Evolutionary conservation across 2,113 vertebrate genomes (phyloP), one percentile per base, ranked within the genome.

Genomic region (Perognathus longimembris): DNA sequence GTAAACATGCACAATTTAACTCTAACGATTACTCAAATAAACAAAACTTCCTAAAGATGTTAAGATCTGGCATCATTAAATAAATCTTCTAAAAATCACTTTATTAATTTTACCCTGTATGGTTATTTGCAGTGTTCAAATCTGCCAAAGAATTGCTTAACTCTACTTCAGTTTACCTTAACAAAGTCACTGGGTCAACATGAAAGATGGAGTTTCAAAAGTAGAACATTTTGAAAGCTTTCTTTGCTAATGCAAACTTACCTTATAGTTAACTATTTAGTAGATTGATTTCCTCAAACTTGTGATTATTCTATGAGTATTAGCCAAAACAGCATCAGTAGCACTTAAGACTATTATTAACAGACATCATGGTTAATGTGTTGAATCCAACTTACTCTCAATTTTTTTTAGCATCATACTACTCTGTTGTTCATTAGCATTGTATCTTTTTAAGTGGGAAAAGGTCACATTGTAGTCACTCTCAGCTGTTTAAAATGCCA

Each of bases 241-340:
- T 94, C 91, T 94, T 95, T 96, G 91, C 91, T 92, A 87, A 96
- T 86, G 95, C 89, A 97, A 97, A 96, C 94, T 94, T 87, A 93
- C 94, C 88, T 95, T 96, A 94, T 91, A 96, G 94, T 97, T 97
- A 97, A 97, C 96, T 95, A 97, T 96, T 97, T 91, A 97, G 82
- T 89, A 89, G 88, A 96, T 66, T 95, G 93, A 94, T 95, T 95
- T 94, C 94, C 34, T 88, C 67, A 85, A 71, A 95, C 77, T 61
- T 94, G 87, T 50, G 93, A 83, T 90, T 88, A 92, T 92, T 81
- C 57, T 40, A 88, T 75, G 91, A 85, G 50, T 87, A 91, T 87
- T 87, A 92, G 89, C 95, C n/a, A 92, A 40, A 94, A 85, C 8
- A 74, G 69, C 28, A 3, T 92, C 91, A 87, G 91, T 45, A 87